Percentiles rank a stretch among this genome's conserved stretches.
Evolutionary conservation across 2,888 invertebrate genomes (phyloP).

Genomic region (Micoletzkya japonica): DNA sequence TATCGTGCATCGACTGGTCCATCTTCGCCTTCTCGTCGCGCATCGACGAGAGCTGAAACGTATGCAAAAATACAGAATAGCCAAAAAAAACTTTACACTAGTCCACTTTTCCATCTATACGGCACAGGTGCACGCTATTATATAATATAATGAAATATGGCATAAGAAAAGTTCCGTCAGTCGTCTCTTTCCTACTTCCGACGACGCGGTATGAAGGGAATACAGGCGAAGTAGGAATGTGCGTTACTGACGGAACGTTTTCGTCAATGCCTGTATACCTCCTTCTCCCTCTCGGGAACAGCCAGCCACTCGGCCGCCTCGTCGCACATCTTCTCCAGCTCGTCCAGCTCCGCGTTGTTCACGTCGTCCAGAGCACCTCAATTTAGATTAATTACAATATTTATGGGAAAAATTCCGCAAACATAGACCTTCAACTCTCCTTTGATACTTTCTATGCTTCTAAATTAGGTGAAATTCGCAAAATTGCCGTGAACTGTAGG

Average conservation of each 20-base stretch:
- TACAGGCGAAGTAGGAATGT: too few relatives aligned
- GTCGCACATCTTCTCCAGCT: slow-evolving; percentile 64
- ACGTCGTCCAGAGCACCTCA: slow-evolving; percentile 63
- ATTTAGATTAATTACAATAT: too few relatives aligned
- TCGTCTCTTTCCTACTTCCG: neutral
- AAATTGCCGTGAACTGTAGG: neutral
- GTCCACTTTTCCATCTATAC: slow-evolving; percentile 8
- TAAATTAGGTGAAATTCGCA: neutral
- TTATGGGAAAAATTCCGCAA: too few relatives aligned
- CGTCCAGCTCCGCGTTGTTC: slow-evolving; percentile 63
- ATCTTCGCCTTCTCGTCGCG: slow-evolving; percentile 27
- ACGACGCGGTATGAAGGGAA: neutral
- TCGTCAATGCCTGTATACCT: slow-evolving; percentile 28
- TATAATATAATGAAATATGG: neutral
- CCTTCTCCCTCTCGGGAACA: slow-evolving; percentile 38
- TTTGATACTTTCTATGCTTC: neutral
- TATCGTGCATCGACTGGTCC: slow-evolving; percentile 41
- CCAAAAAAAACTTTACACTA: neutral
- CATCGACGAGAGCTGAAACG: slow-evolving; percentile 17
- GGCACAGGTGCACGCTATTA: too few relatives aligned
- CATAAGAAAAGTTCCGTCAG: neutral
- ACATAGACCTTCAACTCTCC: neutral
- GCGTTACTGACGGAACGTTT: neutral
- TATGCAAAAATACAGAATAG: neutral
- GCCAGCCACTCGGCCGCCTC: slow-evolving; percentile 60